Base-by-base conservation (phyloP, 2,797 vertebrate species). In the Sebastes diaconus region DNA sequence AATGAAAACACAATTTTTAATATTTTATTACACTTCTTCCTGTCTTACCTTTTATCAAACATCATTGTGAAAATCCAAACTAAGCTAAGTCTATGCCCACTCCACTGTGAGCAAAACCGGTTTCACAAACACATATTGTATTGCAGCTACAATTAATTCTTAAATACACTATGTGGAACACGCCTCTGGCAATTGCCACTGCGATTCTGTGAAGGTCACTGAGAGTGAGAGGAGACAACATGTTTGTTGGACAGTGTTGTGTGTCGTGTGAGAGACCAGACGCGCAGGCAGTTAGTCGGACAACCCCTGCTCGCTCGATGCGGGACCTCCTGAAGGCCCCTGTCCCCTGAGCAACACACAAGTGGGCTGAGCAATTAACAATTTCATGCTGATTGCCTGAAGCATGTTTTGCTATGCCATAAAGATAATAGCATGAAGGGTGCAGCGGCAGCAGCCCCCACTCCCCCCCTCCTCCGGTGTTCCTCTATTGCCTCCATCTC, bases 351-450 rank as follows among this genome's bases (percentile, higher is more conserved):
- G 97, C 92, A 90, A 95, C 89, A 92, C 93, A 94, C 92, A 95
- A 97, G 97, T 94, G 95, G 97, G 96, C 85, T 94, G 94, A 96
- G 97, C 97, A 97, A 98, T 98, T 97, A 97, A 95, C 94, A 96
- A 97, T 96, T 97, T 97, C 97, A 96, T 93, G 96, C 96, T 96
- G 96, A 97, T 96, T 97, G 97, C 97, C 97, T 95, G 95, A 94
- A 96, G 97, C 96, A 92, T 94, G 96, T 95, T 97, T 96, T 95
- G 94, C 96, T 94, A 90, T 78, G 95, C 95, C 95, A 97, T 95
- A 96, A 97, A 97, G 96, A 96, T 96, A 97, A 97, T 82, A 95
- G 96, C 96, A 96, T 93, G 93, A 94, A 89, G 82, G 95, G 95
- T 88, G 85, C 80, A 91, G 91, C 78, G 84, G 91, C 90, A 82